Evolutionary conservation across 2,113 vertebrate genomes (phyloP).

Genomic region (Ptyas mucosa): DNA sequence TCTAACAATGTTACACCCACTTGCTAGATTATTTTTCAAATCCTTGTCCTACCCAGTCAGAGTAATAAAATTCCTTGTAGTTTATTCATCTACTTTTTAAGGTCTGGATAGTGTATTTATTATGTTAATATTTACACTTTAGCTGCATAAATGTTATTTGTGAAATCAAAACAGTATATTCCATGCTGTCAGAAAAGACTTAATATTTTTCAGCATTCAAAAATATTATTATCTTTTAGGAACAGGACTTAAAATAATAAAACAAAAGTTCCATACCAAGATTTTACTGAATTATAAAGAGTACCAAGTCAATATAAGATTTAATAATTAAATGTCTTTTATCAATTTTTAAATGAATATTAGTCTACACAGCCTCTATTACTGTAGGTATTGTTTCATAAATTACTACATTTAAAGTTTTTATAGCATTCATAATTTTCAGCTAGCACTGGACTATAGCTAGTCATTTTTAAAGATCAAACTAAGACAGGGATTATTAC

Average conservation of each 20-base stretch:
- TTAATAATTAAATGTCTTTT: not conserved
- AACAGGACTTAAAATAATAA: not conserved
- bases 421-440: slow-evolving; percentile 19
- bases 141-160: not conserved
- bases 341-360: not conserved
- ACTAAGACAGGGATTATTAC: not conserved
- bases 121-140: not conserved
- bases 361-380: slow-evolving; percentile 2
- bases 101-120: slow-evolving; percentile 23
- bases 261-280: not conserved
- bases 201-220: not conserved
- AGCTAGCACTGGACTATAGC: not conserved
- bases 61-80: not conserved
- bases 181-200: not conserved
- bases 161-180: not conserved
- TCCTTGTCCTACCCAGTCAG: not conserved
- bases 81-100: not conserved
- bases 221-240: not conserved
- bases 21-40: not conserved
- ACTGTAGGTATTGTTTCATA: not conserved
- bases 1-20: not conserved
- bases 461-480: not conserved
- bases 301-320: not conserved
- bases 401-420: slow-evolving; percentile 18
- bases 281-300: slow-evolving; percentile 7